Base-by-base conservation (phyloP, 1,140 invertebrate species). In the Drosophila nigromelanica region DNA sequence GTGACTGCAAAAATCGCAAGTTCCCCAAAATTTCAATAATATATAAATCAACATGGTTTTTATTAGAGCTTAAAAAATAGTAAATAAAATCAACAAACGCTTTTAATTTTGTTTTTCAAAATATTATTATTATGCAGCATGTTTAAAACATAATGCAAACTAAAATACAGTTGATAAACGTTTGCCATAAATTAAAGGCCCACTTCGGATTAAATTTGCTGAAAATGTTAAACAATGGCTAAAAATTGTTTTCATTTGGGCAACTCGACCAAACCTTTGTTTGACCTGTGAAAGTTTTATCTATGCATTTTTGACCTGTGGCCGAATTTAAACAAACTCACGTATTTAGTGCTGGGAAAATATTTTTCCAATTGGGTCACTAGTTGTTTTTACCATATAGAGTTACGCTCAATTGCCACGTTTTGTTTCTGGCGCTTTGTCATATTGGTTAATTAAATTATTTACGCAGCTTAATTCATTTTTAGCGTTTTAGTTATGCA, bases 401-500 rank as follows among this genome's bases (percentile, higher is more conserved):
- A 35, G 35, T 39, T 50, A 51, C 37, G 47, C 42, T 67, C 58
- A 33, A 40, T 63, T 54, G 42, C 30, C 50, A 58, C 33, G 14
- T n/a, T 21, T 56, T 50, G 54, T 64, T 40, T 58, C 66, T 42
- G 60, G 50, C 64, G 69, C 73, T 85, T 75, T 78, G 64, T 66
- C 63, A 89, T 79, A 72, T 82, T 69, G 76, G 83, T 87, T 87
- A 89, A 87, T 87, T 87, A 76, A 87, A 87, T 87, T 89, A 87
- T 89, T 89, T 73, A 76, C 48, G 68, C 70, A 45, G 58, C 60
- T 55, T 60, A 58, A 61, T 64, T 68, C 45, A 30, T 52, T 59
- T 60, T 60, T 11, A 7, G 24, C 21, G 27, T 45, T 21, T 64
- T 79, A 64, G 71, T 75, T 30, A 14, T 14, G 21, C 45, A n/a